Percentiles rank a stretch among this genome's conserved stretches.
These are phyloP conservation scores for Parnassius orleans DNA, from an alignment of 2,888 invertebrate genomes.

Conservation along the genomic window DNA sequence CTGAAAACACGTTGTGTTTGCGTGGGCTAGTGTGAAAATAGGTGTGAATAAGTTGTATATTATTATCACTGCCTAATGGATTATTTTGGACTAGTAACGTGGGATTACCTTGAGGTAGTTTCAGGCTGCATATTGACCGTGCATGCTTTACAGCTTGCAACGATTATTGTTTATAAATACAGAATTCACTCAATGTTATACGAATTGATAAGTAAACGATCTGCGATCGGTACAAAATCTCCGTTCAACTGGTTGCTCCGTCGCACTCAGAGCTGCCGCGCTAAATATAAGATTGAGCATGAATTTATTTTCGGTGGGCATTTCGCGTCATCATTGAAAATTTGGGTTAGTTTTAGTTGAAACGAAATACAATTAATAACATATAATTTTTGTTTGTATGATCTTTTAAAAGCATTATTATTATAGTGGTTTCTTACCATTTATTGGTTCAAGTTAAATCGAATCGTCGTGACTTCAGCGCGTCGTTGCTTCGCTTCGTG, in stretches of 20 bases:
- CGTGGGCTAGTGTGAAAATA: conserved; percentile 79
- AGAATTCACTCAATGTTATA: conserved; percentile 47
- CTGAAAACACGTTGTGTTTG: conserved; percentile 75
- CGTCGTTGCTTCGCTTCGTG: conserved; percentile 41
- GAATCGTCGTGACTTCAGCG: conserved; percentile 10
- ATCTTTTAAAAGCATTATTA: neutral
- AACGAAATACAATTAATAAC: conserved; percentile 29
- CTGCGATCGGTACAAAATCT: conserved; percentile 72
- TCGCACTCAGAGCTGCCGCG: conserved; percentile 67
- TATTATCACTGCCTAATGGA: conserved; percentile 63
- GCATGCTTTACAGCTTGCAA: conserved; percentile 50
- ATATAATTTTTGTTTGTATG: too few relatives aligned
- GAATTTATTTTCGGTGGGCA: conserved; percentile 76
- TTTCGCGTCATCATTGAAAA: conserved; percentile 73
- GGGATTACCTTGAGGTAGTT: conserved; percentile 68
- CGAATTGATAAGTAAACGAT: conserved; percentile 54
- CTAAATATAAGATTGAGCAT: conserved; percentile 80
- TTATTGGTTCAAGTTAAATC: conserved; percentile 48
- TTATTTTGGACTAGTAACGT: conserved; percentile 66
- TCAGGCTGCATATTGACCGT: conserved; percentile 49
- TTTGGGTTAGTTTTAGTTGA: conserved; percentile 35
- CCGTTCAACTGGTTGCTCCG: conserved; percentile 71
- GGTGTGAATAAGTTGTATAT: conserved; percentile 77
- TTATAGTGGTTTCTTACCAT: conserved; percentile 30
- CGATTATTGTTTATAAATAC: conserved; percentile 52